A percentile compares a stretch with the other conserved stretches of the same genome.
Conservation (phyloP, 1,140 invertebrate species). For the Drosophila oshimai region DNA sequence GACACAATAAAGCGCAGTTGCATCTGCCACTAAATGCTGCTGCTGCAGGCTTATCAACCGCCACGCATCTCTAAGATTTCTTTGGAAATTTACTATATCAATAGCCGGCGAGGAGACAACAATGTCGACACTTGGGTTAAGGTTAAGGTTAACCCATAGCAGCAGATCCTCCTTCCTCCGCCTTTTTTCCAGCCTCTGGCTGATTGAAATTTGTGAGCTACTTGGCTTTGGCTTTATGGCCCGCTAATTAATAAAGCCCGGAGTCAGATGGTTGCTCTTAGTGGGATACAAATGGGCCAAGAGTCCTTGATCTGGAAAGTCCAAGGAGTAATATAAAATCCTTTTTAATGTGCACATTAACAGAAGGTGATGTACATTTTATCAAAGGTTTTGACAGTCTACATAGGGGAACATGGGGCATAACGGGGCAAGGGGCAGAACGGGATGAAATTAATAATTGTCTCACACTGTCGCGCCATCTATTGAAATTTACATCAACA, state of each 20-base stretch:
- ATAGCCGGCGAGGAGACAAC: conserved; percentile 46
- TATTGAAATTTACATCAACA: too few relatives aligned
- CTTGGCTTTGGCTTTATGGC: conserved; percentile 71
- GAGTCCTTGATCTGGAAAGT: conserved; percentile 2
- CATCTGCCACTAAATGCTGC: conserved; percentile 56
- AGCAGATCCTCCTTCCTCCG: conserved; percentile 12
- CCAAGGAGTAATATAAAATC: conserved; percentile 7
- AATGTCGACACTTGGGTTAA: conserved; percentile 64
- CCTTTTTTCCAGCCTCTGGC: conserved; percentile 3
- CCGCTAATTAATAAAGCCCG: conserved; percentile 63
- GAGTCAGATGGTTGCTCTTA: conserved; percentile 24
- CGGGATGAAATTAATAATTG: too few relatives aligned
- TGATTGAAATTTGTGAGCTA: conserved; percentile 76
- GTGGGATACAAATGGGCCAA: conserved; percentile 5
- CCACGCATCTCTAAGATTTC: conserved; percentile 72
- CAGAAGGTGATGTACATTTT: neutral
- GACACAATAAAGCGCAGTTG: conserved; percentile 61
- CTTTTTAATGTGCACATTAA: neutral
- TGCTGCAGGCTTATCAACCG: conserved; percentile 67
- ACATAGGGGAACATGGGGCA: too few relatives aligned
- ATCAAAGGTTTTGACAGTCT: too few relatives aligned
- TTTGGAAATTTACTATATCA: conserved; percentile 74
- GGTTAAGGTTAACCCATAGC: conserved; percentile 19
- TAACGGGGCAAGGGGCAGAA: too few relatives aligned
- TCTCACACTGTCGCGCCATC: too few relatives aligned